Base-by-base conservation (phyloP, 2,888 invertebrate genomes). In the Ecdyonurus torrentis region DNA sequence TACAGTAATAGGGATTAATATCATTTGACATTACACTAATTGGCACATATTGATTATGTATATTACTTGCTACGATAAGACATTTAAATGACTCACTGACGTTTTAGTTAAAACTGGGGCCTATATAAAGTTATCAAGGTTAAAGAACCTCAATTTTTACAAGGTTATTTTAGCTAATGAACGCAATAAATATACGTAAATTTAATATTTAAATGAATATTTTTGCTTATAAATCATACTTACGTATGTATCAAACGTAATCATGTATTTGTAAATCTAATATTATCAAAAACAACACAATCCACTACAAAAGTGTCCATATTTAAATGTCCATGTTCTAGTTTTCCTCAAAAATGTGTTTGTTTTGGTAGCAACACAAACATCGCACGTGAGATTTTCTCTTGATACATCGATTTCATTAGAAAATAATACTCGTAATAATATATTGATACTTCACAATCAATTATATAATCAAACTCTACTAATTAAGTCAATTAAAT, bases 321-420 rank as follows among this genome's bases (percentile, higher is more conserved):
- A 20, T 55, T 55, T 55, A 55, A 55, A 55, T 55, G 55, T 22
- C 55, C 55, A 55, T 55, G 37, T 37, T 37, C 37, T 37, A 5
- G 7, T 37, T 37, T 37, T 37, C 37, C 15, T 37, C 37, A 37
- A 15, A 37, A 37, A 37, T 22, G 55, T 55, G 55, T 55, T 55
- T 55, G 55, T 55, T 55, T 55, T 55, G 55, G 55, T 55, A 55
- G 55, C 55, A 55, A 55, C 55, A 20, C 55, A 55, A 55, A 20
- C 55, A 55, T 37, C 37, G 37, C 37, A 37, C 37, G 37, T 37
- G 37, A 37, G 37, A 15, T 37, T 37, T 15, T 37, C 7, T 10
- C 37, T 37, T 37, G 7, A 37, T 5, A 5, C 5, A 37, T 37
- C 7, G 15, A 10, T 37, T 37, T 5, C 37, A 37, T 37, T 15